Conservation (phyloP, 2,888 invertebrate species). For the Pomacea canaliculata region DNA sequence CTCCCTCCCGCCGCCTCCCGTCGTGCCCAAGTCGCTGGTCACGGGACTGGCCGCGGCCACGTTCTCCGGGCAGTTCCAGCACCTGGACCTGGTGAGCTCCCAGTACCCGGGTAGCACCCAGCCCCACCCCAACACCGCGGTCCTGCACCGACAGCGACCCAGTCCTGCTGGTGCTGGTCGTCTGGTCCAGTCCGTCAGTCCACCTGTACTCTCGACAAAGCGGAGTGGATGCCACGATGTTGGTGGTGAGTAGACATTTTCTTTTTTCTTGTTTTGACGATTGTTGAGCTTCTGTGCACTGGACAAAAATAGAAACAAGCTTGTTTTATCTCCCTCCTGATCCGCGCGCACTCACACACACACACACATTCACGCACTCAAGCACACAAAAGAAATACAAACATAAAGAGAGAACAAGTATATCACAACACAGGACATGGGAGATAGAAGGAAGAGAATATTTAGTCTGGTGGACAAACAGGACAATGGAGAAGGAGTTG, state of each 20-base stretch:
- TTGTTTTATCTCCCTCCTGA: background rate
- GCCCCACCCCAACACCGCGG: background rate
- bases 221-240: constrained; percentile 14
- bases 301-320: background rate
- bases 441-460: no score
- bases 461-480: no score
- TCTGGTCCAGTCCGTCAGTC: constrained; percentile 10
- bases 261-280: background rate
- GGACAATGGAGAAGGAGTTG: no score
- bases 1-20: constrained; percentile 7
- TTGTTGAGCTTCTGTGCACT: background rate
- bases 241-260: constrained; percentile 12
- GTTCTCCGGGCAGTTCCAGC: constrained; percentile 19
- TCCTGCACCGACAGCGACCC: background rate
- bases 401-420: no score
- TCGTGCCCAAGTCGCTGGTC: constrained; percentile 6
- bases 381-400: no score
- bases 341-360: background rate
- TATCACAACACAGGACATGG: no score
- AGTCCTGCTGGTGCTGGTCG: background rate
- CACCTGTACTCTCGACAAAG: background rate
- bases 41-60: constrained; percentile 1
- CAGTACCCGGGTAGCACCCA: background rate
- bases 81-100: constrained; percentile 8
- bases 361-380: no score